These are phyloP conservation scores for Denticeps clupeoides DNA, from an alignment of 2,797 vertebrate species.

Conservation along the genomic window DNA sequence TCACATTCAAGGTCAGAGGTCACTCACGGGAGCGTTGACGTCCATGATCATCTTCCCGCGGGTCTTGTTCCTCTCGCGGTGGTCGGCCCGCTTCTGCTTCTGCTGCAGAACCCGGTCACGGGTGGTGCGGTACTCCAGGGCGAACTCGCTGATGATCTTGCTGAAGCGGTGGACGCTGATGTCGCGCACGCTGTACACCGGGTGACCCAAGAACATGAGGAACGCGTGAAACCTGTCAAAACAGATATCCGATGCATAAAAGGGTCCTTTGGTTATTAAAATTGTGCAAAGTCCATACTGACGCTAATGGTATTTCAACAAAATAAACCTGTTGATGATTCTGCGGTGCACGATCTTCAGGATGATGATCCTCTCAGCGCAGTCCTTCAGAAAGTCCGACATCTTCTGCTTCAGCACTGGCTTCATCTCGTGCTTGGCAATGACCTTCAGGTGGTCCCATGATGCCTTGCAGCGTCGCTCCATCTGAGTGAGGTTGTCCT, in stretches of 20 bases:
- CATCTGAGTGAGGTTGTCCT: conserved; percentile 85
- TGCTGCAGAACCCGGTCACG: conserved; percentile 87
- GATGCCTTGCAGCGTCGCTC: conserved; percentile 89
- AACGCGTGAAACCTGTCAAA: conserved; percentile 91
- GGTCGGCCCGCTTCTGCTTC: conserved; percentile 85
- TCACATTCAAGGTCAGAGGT: background rate
- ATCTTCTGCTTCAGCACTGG: conserved; percentile 82
- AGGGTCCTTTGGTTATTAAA: too few species aligned
- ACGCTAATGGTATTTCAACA: background rate
- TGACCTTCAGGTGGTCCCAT: conserved; percentile 90
- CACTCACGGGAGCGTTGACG: conserved; percentile 60
- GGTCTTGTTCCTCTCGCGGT: conserved; percentile 91
- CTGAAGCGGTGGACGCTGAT: conserved; percentile 87
- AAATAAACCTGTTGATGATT: conserved; percentile 81
- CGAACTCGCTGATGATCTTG: conserved; percentile 87
- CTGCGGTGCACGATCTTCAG: conserved; percentile 85
- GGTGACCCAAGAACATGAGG: conserved; percentile 82
- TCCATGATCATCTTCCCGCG: conserved; percentile 94
- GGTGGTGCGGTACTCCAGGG: conserved; percentile 86
- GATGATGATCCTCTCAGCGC: conserved; percentile 85
- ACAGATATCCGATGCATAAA: too few species aligned
- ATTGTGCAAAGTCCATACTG: too few species aligned
- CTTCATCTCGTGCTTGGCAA: conserved; percentile 91
- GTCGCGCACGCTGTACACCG: conserved; percentile 74
- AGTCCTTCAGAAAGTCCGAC: conserved; percentile 89